Percentiles rank a stretch among this genome's conserved stretches.
These are phyloP conservation scores for Camelus dromedarius DNA, from an alignment of 2,113 vertebrate genomes.

Conservation along the genomic window DNA sequence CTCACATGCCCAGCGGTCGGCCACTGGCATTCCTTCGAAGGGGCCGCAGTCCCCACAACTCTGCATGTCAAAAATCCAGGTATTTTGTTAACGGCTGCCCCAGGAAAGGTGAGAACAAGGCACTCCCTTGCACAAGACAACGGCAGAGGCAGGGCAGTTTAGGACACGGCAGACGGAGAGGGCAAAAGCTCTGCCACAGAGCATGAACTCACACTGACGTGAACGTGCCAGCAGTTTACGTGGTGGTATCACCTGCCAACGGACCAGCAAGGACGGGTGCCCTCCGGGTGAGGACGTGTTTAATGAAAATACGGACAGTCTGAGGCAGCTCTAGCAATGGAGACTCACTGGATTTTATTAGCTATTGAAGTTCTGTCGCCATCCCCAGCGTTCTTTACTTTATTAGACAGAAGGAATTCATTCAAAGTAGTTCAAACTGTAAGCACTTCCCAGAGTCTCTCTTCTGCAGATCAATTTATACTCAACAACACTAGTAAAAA, in stretches of 20 bases:
- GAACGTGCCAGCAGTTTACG: rapidly evolving
- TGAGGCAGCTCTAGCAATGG: not conserved
- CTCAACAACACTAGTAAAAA: not conserved
- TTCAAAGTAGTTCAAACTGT: not conserved
- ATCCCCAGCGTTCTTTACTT: not conserved
- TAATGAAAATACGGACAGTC: not conserved
- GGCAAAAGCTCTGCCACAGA: not conserved
- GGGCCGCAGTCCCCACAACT: not conserved
- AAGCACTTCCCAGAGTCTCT: not conserved
- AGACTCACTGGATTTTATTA: not conserved
- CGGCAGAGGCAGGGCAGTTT: rapidly evolving
- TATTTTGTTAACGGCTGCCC: rapidly evolving
- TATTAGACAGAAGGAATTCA: not conserved
- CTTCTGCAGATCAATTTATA: not conserved
- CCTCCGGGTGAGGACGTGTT: rapidly evolving
- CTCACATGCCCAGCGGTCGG: rapidly evolving
- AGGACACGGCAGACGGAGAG: not conserved
- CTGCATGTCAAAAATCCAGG: not conserved
- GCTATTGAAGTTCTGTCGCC: not conserved
- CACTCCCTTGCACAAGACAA: rapidly evolving
- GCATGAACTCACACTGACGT: not conserved
- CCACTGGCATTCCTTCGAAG: not conserved
- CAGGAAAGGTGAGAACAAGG: not conserved
- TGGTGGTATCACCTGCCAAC: rapidly evolving
- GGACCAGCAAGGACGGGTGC: not conserved